A percentile compares a stretch with the other conserved stretches of the same genome.
These are phyloP conservation scores for Calliphora vicina DNA, from an alignment of 1,140 invertebrate genomes.

Conservation along the genomic window DNA sequence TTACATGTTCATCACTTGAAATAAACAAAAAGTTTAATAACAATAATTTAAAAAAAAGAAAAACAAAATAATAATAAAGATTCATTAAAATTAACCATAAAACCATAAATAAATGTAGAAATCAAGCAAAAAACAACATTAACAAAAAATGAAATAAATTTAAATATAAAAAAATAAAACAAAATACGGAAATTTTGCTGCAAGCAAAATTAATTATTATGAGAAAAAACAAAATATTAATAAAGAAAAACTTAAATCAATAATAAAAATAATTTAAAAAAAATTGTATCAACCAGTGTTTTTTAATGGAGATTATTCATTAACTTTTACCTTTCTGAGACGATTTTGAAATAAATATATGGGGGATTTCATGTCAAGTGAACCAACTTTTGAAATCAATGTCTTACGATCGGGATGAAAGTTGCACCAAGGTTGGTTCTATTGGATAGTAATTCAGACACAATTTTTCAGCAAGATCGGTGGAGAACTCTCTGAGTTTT, in stretches of 20 bases:
- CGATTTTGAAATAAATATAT: too few species aligned
- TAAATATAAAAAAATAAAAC: conserved; percentile 46
- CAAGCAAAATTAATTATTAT: conserved; percentile 43
- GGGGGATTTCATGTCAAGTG: too few species aligned
- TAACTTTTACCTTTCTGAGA: too few species aligned
- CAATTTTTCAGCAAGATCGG: too few species aligned
- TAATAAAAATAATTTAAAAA: conserved; percentile 38
- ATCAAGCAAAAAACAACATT: conserved; percentile 21
- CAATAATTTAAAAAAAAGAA: background rate
- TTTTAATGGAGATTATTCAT: too few species aligned
- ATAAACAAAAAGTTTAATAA: conserved; percentile 24
- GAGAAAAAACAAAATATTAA: conserved; percentile 47
- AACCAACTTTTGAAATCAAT: too few species aligned
- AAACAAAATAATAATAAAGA: conserved; percentile 11
- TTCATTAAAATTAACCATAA: conserved; percentile 17
- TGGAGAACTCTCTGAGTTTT: too few species aligned
- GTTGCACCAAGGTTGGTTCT: too few species aligned
- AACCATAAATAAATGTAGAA: conserved; percentile 22
- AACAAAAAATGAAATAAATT: conserved; percentile 34
- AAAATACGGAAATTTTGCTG: conserved; percentile 42
- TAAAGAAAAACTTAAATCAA: conserved; percentile 46
- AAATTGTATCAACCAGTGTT: conserved; percentile 41
- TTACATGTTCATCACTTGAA: conserved; percentile 10
- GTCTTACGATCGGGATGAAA: too few species aligned
- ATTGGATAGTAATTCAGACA: too few species aligned